These are phyloP conservation scores for Dione juno DNA, from an alignment of 2,888 invertebrate genomes.

Conservation along the genomic window DNA sequence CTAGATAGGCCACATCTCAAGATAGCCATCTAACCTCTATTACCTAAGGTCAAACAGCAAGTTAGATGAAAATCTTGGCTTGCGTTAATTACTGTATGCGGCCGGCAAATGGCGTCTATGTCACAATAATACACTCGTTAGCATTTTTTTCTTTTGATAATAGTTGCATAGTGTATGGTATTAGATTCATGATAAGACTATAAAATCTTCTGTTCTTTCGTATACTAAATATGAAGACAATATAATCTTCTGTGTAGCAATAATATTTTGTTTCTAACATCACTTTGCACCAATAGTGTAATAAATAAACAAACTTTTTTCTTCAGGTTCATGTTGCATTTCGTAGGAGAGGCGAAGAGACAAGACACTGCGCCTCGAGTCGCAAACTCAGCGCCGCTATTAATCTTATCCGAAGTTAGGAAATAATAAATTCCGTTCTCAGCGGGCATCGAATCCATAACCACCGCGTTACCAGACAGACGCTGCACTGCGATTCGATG, in stretches of 20 bases:
- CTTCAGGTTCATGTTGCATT: too few species aligned
- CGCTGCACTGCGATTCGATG: too few species aligned
- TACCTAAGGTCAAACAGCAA: slow-evolving; percentile 17
- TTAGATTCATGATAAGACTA: background rate
- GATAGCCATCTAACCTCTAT: slow-evolving; percentile 29
- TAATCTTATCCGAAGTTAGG: too few species aligned
- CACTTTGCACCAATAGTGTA: background rate
- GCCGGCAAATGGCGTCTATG: slow-evolving; percentile 3
- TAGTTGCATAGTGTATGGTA: background rate
- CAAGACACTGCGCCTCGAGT: too few species aligned
- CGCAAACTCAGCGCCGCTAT: too few species aligned
- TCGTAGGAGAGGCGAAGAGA: too few species aligned
- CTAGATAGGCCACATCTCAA: slow-evolving; percentile 22
- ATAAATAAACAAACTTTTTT: background rate
- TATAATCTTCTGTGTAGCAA: background rate
- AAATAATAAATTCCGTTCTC: too few species aligned
- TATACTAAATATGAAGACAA: background rate
- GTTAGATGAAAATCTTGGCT: slow-evolving; percentile 17
- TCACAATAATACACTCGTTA: background rate
- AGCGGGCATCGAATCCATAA: too few species aligned
- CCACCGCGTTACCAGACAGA: too few species aligned
- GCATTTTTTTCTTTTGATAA: background rate
- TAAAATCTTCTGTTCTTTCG: background rate
- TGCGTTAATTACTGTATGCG: slow-evolving; percentile 19
- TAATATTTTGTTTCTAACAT: background rate